Evolutionary conservation across 2,113 vertebrate genomes (phyloP), one percentile per base, ranked within the genome.

Genomic region (Mastomys natalensis): DNA sequence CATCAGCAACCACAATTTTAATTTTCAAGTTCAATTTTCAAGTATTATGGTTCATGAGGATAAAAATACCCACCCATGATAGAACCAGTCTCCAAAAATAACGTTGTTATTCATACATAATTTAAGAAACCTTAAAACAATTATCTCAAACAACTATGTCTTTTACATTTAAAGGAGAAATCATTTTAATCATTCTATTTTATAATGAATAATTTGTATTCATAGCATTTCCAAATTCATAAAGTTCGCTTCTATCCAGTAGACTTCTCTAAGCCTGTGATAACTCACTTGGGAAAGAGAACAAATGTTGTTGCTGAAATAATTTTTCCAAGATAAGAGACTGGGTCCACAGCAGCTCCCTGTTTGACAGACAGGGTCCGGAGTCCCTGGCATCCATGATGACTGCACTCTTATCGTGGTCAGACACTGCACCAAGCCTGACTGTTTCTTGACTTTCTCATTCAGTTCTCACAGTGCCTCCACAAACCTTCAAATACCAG

Each of bases 61-160:
- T 91, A 97, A 95, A 96, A 95, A 92, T 91, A 93, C 22, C 80
- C 87, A 84, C 55, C 78, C 24, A 85, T 93, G 45, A 77, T 90
- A 92, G 72, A 97, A 72, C n/a, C 76, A 16, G 72, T 91, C 55
- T 90, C 64, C 55, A 92, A 89, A 94, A 87, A 58, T 96, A 92
- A 97, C 96, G 58, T 37, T 85, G 37, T 90, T 92, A 66, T 94
- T 94, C 85, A 94, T 76, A 68, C 31, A 90, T 90, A 81, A 96
- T 82, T 96, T 73, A 96, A 95, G 43, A 80, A 60, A 48, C 70
- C 91, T 92, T 87, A 53, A 77, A 97, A 96, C 48, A 90, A 48
- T 95, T 87, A 53, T 72, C 34, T 95, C 85, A 90, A 87, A 58
- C 53, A 92, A 78, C 68, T 77, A 29, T 89, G 40, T 76, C 89